Evolutionary conservation across 2,113 vertebrate genomes (phyloP).

Genomic region (Tricholaema leucomelas): DNA sequence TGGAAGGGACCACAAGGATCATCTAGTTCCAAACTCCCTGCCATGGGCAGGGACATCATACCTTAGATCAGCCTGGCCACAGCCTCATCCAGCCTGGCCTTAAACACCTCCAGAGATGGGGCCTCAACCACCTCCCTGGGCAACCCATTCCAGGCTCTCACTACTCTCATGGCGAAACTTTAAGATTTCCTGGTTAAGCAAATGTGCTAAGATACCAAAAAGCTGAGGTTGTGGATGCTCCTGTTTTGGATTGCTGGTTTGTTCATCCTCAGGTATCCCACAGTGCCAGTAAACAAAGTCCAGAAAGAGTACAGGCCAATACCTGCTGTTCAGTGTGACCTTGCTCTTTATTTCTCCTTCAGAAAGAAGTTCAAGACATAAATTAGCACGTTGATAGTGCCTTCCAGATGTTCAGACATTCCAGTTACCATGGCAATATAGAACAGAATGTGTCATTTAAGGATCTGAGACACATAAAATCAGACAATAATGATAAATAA

Average conservation of each 20-base stretch:
- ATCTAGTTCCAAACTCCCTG: no score
- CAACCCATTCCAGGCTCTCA: no score
- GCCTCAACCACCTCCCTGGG: no score
- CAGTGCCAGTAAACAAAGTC: not conserved
- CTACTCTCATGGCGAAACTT: no score
- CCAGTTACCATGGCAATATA: not conserved
- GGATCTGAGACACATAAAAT: not conserved
- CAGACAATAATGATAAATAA: not conserved
- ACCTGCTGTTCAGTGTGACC: not conserved
- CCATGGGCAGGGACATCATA: no score
- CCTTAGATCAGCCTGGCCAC: no score
- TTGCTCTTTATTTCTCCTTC: not conserved
- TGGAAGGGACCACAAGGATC: no score
- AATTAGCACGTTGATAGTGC: not conserved
- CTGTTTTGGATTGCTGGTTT: not conserved
- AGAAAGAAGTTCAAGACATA: not conserved
- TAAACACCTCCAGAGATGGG: no score
- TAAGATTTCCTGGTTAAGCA: not conserved
- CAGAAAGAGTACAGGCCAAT: not conserved
- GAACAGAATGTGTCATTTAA: not conserved
- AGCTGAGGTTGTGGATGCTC: not conserved
- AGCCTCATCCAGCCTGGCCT: no score
- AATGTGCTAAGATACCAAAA: not conserved
- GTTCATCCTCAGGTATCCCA: not conserved
- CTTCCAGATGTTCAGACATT: not conserved